Evolutionary conservation across 1,140 invertebrate species (phyloP).

Genomic region (Procambarus clarkii): DNA sequence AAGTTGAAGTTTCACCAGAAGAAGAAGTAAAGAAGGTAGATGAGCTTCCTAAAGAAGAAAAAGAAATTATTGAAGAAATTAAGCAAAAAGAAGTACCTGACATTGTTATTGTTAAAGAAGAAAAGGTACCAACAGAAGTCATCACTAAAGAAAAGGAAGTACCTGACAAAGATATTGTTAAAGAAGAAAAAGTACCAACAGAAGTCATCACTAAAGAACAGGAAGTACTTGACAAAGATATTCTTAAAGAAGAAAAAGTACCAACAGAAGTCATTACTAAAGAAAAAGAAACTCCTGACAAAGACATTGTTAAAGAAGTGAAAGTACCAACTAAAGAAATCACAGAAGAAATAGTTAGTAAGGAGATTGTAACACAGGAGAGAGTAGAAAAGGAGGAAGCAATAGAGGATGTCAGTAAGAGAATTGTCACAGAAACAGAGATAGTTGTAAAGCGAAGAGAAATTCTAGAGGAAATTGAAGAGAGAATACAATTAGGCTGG

Average conservation of each 20-base stretch:
- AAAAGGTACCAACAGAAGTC: not conserved
- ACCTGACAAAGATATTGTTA: not conserved
- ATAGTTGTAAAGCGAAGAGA: not conserved
- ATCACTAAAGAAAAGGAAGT: slow-evolving; percentile 7
- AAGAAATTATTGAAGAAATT: slow-evolving; percentile 71
- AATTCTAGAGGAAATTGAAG: not conserved
- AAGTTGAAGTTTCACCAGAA: slow-evolving; percentile 46
- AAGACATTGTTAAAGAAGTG: slow-evolving; percentile 5
- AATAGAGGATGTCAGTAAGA: not conserved
- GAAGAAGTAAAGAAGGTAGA: slow-evolving; percentile 47
- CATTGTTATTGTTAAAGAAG: slow-evolving; percentile 55
- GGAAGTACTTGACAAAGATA: not conserved
- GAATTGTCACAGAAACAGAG: not conserved
- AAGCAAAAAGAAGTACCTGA: slow-evolving; percentile 74
- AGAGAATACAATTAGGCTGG: not conserved
- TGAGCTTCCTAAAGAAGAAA: slow-evolving; percentile 49
- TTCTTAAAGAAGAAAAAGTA: not conserved
- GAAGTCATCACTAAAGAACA: slow-evolving; percentile 5
- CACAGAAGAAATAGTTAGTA: not conserved
- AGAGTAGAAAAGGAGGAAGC: not conserved
- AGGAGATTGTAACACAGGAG: not conserved
- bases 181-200: not conserved
- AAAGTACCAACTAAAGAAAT: not conserved
- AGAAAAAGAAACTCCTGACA: slow-evolving; percentile 36
- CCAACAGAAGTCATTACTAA: slow-evolving; percentile 6